Percentiles rank a stretch among this genome's conserved stretches.
Evolutionary conservation across 1,140 invertebrate genomes (phyloP).

Genomic region (Phenacoccus solenopsis): DNA sequence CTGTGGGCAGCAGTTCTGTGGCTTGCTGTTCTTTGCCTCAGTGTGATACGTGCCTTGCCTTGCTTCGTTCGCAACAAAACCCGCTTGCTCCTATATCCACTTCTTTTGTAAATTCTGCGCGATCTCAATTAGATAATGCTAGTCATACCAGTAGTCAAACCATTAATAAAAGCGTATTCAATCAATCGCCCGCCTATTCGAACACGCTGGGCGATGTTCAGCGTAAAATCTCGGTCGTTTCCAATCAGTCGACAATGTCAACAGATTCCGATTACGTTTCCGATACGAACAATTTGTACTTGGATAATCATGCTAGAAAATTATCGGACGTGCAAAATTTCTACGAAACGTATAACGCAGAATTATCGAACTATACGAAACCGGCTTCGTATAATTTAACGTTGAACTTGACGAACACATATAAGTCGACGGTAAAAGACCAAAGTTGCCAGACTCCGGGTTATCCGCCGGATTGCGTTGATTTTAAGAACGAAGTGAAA

Average conservation of each 20-base stretch:
- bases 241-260: background rate
- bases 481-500: background rate
- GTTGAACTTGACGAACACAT: background rate
- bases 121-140: conserved; percentile 11
- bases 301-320: background rate
- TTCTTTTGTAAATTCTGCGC: background rate
- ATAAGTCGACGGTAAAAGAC: background rate
- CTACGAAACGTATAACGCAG: background rate
- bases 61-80: conserved; percentile 8
- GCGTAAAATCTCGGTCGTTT: background rate
- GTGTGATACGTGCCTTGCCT: conserved; percentile 14
- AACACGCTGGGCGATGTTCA: background rate
- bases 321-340: background rate
- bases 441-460: background rate
- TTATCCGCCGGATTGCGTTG: background rate
- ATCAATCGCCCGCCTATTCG: background rate
- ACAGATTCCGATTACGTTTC: conserved; percentile 10
- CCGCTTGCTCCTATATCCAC: background rate
- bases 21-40: conserved; percentile 11
- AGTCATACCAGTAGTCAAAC: conserved; percentile 8
- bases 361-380: background rate
- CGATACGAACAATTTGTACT: conserved; percentile 9
- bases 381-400: background rate
- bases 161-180: background rate
- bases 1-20: background rate